phyloP scores from a whole-genome alignment of 2,888 invertebrate species.

The Sphinx pinastri region DNA sequence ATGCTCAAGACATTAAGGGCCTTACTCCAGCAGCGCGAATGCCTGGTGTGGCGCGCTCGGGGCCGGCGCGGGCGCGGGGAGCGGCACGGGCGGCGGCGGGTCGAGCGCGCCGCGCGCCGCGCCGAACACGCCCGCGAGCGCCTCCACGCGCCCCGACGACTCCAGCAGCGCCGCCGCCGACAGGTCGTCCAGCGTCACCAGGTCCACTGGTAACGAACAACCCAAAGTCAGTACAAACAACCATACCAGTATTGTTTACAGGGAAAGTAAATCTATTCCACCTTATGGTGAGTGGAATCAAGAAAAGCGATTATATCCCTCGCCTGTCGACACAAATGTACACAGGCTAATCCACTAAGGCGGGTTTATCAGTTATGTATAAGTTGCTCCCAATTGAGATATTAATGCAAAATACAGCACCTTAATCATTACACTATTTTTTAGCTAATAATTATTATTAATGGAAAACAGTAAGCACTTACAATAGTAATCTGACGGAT shows the following conservation, averaged over 20 bases:
- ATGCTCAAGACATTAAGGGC: background rate
- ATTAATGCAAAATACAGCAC: too few relatives aligned
- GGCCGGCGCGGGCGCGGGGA: constrained; percentile 90
- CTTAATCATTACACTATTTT: too few relatives aligned
- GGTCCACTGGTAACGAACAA: constrained; percentile 87
- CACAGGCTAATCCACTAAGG: too few relatives aligned
- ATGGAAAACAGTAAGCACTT: constrained; percentile 63
- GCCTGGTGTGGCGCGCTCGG: constrained; percentile 88
- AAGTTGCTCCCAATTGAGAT: too few relatives aligned
- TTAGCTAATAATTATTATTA: too few relatives aligned
- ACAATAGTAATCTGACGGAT: constrained; percentile 98
- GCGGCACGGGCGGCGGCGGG: constrained; percentile 85
- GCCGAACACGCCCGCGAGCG: constrained; percentile 92
- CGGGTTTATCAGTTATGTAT: too few relatives aligned
- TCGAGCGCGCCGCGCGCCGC: constrained; percentile 84
- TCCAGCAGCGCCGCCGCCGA: constrained; percentile 97
- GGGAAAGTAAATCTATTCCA: too few relatives aligned
- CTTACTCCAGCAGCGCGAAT: constrained; percentile 85
- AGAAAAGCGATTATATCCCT: too few relatives aligned
- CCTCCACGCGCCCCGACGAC: constrained; percentile 96
- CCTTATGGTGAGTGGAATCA: too few relatives aligned
- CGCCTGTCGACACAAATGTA: too few relatives aligned
- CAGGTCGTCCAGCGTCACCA: constrained; percentile 96
- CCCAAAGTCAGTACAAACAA: too few relatives aligned
- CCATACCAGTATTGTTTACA: too few relatives aligned